Base-by-base conservation (phyloP, 2,888 invertebrate species). In the Sisyra nigra region DNA sequence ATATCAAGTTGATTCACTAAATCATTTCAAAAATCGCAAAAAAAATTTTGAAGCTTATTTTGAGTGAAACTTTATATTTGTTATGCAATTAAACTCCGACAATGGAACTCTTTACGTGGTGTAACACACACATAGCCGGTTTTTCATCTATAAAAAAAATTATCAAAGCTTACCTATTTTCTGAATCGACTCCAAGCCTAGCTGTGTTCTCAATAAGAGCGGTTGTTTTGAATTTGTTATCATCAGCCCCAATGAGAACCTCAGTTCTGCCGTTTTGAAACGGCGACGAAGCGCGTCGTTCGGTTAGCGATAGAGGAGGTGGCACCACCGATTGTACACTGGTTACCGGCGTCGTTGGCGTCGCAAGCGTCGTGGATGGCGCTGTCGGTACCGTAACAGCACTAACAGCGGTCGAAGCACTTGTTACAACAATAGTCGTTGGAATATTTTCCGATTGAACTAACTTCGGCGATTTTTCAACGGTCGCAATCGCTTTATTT, bases 181-280 rank as follows among this genome's bases (percentile, higher is more conserved):
- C 74, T 49, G 68, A 65, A 44, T 62, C 62, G 47, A 74, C 67
- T 51, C 61, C 68, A 53, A 74, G 61, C 55, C 72, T 69, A 57
- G 72, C 72, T 53, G 59, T 61, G 54, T 63, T 71, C 53, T 75
- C 74, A 45, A 72, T 68, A 50, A 74, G 63, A 39, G 73, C 72
- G 18, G 73, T 71, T 31, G 74, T 71, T 52, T 72, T 67, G 55
- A 72, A 65, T 59, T 74, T 69, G 55, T 70, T 71, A 54, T 75
- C 75, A 52, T 64, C 63, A 49, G 76, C 74, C 8, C 79, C 80
- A 54, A 83, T 71, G 58, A 82, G 67, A 55, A 80, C 72, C 63
- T 83, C 83, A 54, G 79, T 79, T 51, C 80, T 67, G 41, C 83
- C 82, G 75, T 82, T 82, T 51, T 69, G 68, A 59, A 71, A 72